Evolutionary conservation across 2,888 invertebrate genomes (phyloP).

Genomic region (Furcula furcula): DNA sequence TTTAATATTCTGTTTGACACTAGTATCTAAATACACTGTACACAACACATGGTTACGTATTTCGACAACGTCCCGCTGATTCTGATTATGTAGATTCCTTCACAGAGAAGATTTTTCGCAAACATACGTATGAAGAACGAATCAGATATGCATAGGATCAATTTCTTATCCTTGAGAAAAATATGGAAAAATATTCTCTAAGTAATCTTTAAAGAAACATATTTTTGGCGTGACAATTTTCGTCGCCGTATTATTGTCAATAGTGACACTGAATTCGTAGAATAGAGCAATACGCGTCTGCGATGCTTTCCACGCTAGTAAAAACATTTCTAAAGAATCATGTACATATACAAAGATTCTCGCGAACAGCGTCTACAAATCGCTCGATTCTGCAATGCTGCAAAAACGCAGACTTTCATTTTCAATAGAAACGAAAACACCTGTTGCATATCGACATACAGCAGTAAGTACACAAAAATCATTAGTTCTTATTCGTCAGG

Average conservation of each 20-base stretch:
- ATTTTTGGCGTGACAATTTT: slow-evolving; percentile 30
- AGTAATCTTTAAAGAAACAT: slow-evolving; percentile 53
- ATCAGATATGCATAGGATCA: slow-evolving; percentile 75
- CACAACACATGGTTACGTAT: slow-evolving; percentile 54
- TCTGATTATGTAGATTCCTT: slow-evolving; percentile 73
- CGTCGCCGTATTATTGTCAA: slow-evolving; percentile 21
- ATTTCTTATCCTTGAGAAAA: slow-evolving; percentile 60
- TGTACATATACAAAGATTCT: too few species aligned
- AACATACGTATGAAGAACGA: slow-evolving; percentile 71
- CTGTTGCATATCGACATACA: slow-evolving; percentile 21
- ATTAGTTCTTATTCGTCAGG: slow-evolving; percentile 22
- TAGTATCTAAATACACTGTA: slow-evolving; percentile 26
- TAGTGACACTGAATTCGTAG: slow-evolving; percentile 19
- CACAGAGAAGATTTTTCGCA: slow-evolving; percentile 67
- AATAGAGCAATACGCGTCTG: too few species aligned
- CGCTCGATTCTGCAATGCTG: too few species aligned
- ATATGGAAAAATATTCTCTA: slow-evolving; percentile 58
- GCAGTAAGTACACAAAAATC: slow-evolving; percentile 25
- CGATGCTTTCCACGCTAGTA: too few species aligned
- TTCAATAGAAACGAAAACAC: slow-evolving; percentile 22
- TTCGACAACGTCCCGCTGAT: slow-evolving; percentile 62
- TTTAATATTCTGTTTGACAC: slow-evolving; percentile 21
- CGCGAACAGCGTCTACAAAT: too few species aligned
- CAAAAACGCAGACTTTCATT: slow-evolving; percentile 11
- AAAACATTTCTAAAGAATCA: too few species aligned